A percentile compares a stretch with the other conserved stretches of the same genome.
Conservation (phyloP, 2,888 invertebrate genomes). For the Torymus texanus region DNA sequence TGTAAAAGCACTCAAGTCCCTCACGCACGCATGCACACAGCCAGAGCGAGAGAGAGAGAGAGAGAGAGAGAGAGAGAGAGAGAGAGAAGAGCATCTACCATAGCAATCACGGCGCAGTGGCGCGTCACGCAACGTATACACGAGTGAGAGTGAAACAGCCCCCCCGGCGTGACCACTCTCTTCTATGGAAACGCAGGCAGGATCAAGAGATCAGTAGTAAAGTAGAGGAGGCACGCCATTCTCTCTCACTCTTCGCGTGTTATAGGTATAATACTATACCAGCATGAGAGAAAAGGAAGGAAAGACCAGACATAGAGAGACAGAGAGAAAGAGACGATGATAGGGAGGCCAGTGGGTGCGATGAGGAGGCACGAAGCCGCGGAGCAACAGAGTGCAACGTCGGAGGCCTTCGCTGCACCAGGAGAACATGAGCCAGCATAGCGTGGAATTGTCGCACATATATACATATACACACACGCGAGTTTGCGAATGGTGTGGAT, state of each 20-base stretch:
- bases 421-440: constrained; percentile 67
- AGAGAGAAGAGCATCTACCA: too few relatives aligned
- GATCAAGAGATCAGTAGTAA: constrained; percentile 73
- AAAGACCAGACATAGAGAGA: constrained; percentile 17
- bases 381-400: constrained; percentile 74
- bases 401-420: constrained; percentile 71
- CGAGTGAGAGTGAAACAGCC: constrained; percentile 32
- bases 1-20: too few relatives aligned
- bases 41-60: too few relatives aligned
- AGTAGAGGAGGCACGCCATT: constrained; percentile 64
- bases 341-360: constrained; percentile 56
- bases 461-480: neutral
- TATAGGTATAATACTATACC: too few relatives aligned
- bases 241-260: constrained; percentile 17
- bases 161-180: constrained; percentile 67
- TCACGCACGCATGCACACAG: too few relatives aligned
- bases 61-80: too few relatives aligned
- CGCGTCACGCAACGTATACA: neutral
- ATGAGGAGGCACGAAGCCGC: constrained; percentile 63
- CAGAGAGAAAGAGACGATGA: constrained; percentile 46
- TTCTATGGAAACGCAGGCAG: constrained; percentile 67
- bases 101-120: too few relatives aligned
- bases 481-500: constrained; percentile 22
- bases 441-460: too few relatives aligned
- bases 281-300: neutral